phyloP scores from a whole-genome alignment of 2,113 vertebrate species.

The Salvelinus fontinalis region DNA sequence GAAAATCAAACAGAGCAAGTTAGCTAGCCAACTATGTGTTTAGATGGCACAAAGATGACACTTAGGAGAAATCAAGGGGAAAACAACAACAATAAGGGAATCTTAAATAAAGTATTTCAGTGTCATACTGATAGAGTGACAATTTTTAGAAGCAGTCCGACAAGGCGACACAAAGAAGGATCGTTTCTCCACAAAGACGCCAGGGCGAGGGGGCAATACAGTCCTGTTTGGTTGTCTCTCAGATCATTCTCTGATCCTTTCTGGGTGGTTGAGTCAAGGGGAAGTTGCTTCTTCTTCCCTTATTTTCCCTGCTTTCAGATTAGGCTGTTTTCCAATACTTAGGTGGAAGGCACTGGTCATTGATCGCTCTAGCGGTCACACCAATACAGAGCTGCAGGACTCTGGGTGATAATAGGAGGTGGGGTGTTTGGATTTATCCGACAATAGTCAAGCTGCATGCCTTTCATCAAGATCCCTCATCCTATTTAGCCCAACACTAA shows the following conservation, averaged over 20 bases:
- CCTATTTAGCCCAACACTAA: slow-evolving; percentile 58
- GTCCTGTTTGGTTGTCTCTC: background rate
- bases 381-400: slow-evolving; percentile 41
- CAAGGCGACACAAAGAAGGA: background rate
- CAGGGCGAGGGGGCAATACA: background rate
- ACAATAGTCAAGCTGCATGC: slow-evolving; percentile 64
- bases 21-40: slow-evolving; percentile 23
- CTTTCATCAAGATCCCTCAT: slow-evolving; percentile 59
- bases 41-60: slow-evolving; percentile 24
- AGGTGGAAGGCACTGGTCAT: slow-evolving; percentile 35
- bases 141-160: background rate
- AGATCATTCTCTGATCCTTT: slow-evolving; percentile 4
- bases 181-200: background rate
- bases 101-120: too few species aligned
- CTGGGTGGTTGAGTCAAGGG: slow-evolving; percentile 13
- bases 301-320: slow-evolving; percentile 21
- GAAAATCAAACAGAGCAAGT: slow-evolving; percentile 26
- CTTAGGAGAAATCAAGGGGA: background rate
- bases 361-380: slow-evolving; percentile 60
- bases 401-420: slow-evolving; percentile 50
- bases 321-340: slow-evolving; percentile 20
- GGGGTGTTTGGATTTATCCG: slow-evolving; percentile 65
- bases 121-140: background rate
- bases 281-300: slow-evolving; percentile 36
- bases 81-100: too few species aligned